A percentile compares a stretch with the other conserved stretches of the same genome.
phyloP scores from a whole-genome alignment of 2,113 vertebrate genomes.

The Cnemophilus loriae region DNA sequence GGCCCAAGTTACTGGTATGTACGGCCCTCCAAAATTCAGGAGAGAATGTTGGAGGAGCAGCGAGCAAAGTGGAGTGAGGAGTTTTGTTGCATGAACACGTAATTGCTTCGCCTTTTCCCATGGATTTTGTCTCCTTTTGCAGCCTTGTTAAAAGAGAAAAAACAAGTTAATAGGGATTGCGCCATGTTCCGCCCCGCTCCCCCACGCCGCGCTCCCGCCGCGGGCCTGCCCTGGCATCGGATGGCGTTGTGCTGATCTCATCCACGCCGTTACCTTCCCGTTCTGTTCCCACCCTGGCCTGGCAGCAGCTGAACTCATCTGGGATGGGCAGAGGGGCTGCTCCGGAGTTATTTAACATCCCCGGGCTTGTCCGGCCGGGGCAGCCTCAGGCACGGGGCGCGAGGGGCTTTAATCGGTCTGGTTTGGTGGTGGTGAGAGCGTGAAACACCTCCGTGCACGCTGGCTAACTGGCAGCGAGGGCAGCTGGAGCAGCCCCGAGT shows the following conservation, averaged over 20 bases:
- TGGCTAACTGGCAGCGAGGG: background rate
- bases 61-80: background rate
- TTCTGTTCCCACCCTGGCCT: background rate
- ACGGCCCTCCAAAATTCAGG: background rate
- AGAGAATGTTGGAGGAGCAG: background rate
- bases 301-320: background rate
- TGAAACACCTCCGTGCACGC: background rate
- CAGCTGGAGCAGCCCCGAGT: background rate
- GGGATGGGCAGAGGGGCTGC: background rate
- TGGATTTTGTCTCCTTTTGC: background rate
- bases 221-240: background rate
- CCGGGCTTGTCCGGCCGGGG: background rate
- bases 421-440: background rate
- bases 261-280: background rate
- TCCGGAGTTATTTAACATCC: background rate
- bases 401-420: background rate
- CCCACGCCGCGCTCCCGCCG: background rate
- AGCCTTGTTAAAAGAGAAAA: background rate
- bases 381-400: background rate
- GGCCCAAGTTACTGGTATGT: background rate
- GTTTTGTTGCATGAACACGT: background rate
- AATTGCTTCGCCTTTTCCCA: background rate
- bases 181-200: background rate
- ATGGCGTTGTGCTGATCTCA: background rate
- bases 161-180: background rate